Evolutionary conservation across 2,888 invertebrate genomes (phyloP).

Genomic region (Chydorus sphaericus): DNA sequence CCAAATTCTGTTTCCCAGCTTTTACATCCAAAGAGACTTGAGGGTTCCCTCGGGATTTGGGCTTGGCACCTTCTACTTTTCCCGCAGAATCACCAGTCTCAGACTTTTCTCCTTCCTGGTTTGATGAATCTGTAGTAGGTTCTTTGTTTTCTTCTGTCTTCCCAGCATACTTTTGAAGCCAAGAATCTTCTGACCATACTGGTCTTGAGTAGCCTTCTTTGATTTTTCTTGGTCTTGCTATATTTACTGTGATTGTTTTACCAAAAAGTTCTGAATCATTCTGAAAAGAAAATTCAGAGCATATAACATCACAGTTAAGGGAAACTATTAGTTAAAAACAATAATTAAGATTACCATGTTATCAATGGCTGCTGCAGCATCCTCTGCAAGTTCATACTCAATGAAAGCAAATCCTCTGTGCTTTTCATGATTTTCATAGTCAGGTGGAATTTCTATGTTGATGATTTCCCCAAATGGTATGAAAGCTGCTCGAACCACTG

Average conservation of each 20-base stretch:
- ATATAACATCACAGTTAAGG: too few species aligned
- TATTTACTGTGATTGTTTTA: constrained; percentile 83
- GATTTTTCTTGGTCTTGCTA: constrained; percentile 91
- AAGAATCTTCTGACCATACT: constrained; percentile 96
- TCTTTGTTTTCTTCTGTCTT: constrained; percentile 41
- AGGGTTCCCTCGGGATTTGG: constrained; percentile 25
- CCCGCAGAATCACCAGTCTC: constrained; percentile 31
- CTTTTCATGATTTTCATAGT: constrained; percentile 83
- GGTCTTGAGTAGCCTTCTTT: constrained; percentile 89
- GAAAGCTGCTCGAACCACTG: constrained; percentile 88
- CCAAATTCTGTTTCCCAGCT: constrained; percentile 73
- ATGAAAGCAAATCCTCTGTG: constrained; percentile 98
- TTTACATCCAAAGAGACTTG: constrained; percentile 93
- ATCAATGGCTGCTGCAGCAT: constrained; percentile 97
- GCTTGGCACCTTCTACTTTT: constrained; percentile 23
- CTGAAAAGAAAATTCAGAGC: constrained; percentile 33
- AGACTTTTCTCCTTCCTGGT: constrained; percentile 21
- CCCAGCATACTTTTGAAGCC: constrained; percentile 96
- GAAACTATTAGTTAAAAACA: constrained; percentile 14
- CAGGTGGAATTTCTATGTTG: constrained; percentile 95
- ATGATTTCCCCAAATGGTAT: constrained; percentile 96
- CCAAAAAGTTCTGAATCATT: constrained; percentile 97
- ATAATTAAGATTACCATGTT: constrained; percentile 61
- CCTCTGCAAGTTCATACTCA: constrained; percentile 92
- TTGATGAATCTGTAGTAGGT: constrained; percentile 28